A percentile compares a stretch with the other conserved stretches of the same genome.
These are phyloP conservation scores for Andrena bucephala DNA, from an alignment of 2,888 invertebrate species.

Conservation along the genomic window DNA sequence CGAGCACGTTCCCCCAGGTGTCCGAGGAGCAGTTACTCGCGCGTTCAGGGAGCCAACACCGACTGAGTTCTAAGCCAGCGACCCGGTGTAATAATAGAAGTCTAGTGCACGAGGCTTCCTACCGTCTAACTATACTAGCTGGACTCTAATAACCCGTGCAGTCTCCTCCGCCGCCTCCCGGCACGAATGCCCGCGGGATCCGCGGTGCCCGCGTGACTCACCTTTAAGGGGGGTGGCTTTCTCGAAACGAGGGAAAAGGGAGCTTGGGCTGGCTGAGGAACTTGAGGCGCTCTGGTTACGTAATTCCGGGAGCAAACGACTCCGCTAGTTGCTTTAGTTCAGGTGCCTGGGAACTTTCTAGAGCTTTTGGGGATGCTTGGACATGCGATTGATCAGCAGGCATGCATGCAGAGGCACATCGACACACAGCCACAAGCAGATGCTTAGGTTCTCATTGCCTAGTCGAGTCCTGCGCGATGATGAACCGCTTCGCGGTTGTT, in stretches of 20 bases:
- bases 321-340: neutral
- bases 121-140: conserved; percentile 81
- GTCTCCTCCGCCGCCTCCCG: conserved; percentile 72
- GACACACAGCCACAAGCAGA: neutral
- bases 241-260: too few relatives aligned
- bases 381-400: neutral
- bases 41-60: conserved; percentile 84
- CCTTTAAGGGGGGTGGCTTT: too few relatives aligned
- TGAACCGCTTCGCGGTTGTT: conserved; percentile 17
- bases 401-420: conserved; percentile 2
- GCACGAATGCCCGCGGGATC: conserved; percentile 33
- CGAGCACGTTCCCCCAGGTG: conserved; percentile 75
- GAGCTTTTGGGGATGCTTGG: neutral
- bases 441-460: neutral
- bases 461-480: neutral
- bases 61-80: conserved; percentile 84
- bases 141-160: conserved; percentile 73
- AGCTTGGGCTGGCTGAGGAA: neutral
- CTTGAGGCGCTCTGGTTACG: neutral
- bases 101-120: conserved; percentile 82
- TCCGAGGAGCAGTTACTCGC: conserved; percentile 81
- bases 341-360: neutral
- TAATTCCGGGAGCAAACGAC: conserved; percentile 1
- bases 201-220: conserved; percentile 31
- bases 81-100: conserved; percentile 84